Conservation (phyloP, 2,888 invertebrate species). For the Lottia scabra region DNA sequence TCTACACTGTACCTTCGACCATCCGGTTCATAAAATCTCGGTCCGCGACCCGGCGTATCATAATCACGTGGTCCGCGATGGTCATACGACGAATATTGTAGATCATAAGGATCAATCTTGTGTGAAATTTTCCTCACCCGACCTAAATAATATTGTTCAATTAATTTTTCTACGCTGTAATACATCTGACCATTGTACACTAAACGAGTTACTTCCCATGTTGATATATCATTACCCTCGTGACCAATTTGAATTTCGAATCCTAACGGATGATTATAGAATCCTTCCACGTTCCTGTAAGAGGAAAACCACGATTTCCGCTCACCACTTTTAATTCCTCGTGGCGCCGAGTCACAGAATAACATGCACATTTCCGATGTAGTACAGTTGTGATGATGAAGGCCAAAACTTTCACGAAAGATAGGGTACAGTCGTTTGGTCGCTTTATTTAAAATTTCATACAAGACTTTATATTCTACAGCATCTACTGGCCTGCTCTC, state of each 20-base stretch:
- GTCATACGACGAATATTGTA: slow-evolving; percentile 44
- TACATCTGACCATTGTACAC: slow-evolving; percentile 55
- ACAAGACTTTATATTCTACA: slow-evolving; percentile 46
- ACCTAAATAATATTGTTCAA: slow-evolving; percentile 33
- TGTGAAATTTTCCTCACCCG: slow-evolving; percentile 16
- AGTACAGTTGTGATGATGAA: slow-evolving; percentile 54
- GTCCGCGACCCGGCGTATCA: slow-evolving; percentile 46
- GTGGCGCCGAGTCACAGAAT: slow-evolving; percentile 51
- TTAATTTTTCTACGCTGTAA: slow-evolving; percentile 43
- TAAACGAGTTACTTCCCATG: slow-evolving; percentile 50
- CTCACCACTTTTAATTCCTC: slow-evolving; percentile 46
- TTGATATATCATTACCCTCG: slow-evolving; percentile 35
- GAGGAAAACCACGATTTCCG: slow-evolving; percentile 55
- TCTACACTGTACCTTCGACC: slow-evolving; percentile 54
- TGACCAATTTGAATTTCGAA: slow-evolving; percentile 56
- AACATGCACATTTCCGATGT: slow-evolving; percentile 43
- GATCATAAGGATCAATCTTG: slow-evolving; percentile 27
- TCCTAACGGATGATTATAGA: slow-evolving; percentile 55
- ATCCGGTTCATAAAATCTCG: slow-evolving; percentile 51
- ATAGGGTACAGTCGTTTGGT: slow-evolving; percentile 40
- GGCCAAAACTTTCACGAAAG: slow-evolving; percentile 48
- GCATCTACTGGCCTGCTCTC: slow-evolving; percentile 46
- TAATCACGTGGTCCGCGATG: slow-evolving; percentile 41
- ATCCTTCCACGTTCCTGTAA: slow-evolving; percentile 54
- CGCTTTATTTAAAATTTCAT: slow-evolving; percentile 34